A percentile compares a stretch with the other conserved stretches of the same genome.
Conservation (phyloP, 1,140 invertebrate species). For the Geopemphigus sp. region DNA sequence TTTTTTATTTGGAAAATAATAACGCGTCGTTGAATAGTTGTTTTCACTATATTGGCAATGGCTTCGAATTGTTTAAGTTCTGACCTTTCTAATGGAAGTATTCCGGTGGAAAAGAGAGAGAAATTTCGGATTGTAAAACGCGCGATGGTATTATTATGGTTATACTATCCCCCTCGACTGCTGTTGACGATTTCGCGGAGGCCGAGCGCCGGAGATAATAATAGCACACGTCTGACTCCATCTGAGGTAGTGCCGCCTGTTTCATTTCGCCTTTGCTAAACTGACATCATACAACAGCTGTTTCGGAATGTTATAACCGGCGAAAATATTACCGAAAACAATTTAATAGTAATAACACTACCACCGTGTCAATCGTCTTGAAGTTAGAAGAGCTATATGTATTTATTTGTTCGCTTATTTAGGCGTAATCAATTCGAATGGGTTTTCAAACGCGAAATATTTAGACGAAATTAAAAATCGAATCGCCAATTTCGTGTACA, state of each 20-base stretch:
- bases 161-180: constrained; percentile 20
- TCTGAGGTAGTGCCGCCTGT: constrained; percentile 43
- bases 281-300: constrained; percentile 27
- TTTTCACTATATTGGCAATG: constrained; percentile 14
- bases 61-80: constrained; percentile 21
- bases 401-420: no score
- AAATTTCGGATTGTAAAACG: constrained; percentile 36
- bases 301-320: constrained; percentile 12
- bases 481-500: no score
- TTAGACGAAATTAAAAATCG: no score
- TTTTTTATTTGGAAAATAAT: constrained; percentile 12
- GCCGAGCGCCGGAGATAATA: constrained; percentile 38
- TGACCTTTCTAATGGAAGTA: constrained; percentile 44
- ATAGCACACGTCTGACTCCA: constrained; percentile 47
- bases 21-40: background rate
- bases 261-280: constrained; percentile 10
- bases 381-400: no score
- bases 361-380: no score
- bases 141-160: constrained; percentile 21
- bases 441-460: no score
- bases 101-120: constrained; percentile 40
- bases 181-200: constrained; percentile 45
- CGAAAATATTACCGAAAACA: background rate
- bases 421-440: no score
- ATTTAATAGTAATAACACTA: no score